A percentile compares a stretch with the other conserved stretches of the same genome.
Evolutionary conservation across 2,113 vertebrate genomes (phyloP).

Genomic region (Nymphicus hollandicus): DNA sequence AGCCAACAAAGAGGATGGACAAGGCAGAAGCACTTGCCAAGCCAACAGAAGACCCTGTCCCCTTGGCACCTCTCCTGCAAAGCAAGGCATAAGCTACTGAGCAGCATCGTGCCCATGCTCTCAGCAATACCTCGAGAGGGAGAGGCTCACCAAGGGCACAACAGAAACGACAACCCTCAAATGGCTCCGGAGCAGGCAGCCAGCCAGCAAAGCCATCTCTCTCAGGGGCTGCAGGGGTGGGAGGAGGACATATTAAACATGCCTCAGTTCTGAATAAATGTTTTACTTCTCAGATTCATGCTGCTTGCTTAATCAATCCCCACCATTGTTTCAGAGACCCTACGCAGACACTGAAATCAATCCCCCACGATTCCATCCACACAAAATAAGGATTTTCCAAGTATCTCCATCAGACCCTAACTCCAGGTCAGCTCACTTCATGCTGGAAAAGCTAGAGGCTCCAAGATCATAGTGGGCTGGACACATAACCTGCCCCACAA

Average conservation of each 20-base stretch:
- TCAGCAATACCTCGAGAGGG: rapidly evolving
- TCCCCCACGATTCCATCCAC: not conserved
- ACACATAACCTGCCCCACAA: not conserved
- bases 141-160: not conserved
- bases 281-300: not conserved
- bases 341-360: not conserved
- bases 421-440: not conserved
- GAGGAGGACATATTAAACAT: not conserved
- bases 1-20: not conserved
- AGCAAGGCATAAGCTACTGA: not conserved
- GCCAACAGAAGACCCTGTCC: not conserved
- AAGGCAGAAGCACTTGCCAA: not conserved
- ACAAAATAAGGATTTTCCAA: not conserved
- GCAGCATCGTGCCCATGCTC: not conserved
- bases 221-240: not conserved
- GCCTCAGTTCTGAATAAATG: not conserved
- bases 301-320: not conserved
- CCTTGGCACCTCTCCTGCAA: not conserved
- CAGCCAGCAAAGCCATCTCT: not conserved
- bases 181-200: rapidly evolving
- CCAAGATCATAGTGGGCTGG: not conserved
- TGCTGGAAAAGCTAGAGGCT: not conserved
- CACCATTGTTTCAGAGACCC: not conserved
- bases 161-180: not conserved
- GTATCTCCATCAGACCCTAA: not conserved